Percentiles rank a stretch among this genome's conserved stretches.
These are phyloP conservation scores for Pantala flavescens DNA, from an alignment of 1,140 invertebrate genomes.

Conservation along the genomic window DNA sequence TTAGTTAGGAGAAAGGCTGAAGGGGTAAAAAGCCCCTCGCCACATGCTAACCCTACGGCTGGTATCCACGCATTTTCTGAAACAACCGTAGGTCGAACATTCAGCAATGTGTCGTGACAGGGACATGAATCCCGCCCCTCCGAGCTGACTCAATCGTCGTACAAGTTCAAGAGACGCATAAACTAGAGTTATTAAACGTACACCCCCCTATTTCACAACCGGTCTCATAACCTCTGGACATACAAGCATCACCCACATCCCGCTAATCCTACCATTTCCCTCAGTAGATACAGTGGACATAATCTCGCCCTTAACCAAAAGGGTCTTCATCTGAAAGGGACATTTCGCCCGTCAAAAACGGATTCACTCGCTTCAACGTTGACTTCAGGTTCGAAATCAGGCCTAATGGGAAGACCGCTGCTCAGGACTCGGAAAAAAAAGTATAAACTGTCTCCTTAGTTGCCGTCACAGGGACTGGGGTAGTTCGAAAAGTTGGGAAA, in stretches of 20 bases:
- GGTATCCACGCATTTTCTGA: constrained; percentile 74
- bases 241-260: not conserved
- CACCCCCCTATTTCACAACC: no score
- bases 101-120: not conserved
- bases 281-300: no score
- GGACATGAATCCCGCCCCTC: not conserved
- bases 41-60: constrained; percentile 75
- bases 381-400: not conserved
- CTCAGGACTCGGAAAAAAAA: not conserved
- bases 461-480: not conserved
- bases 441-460: not conserved
- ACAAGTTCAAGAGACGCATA: no score
- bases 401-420: not conserved
- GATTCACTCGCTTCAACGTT: not conserved
- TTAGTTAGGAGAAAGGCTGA: not conserved
- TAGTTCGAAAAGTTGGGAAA: no score
- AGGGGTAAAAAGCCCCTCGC: not conserved
- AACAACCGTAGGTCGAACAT: constrained; percentile 58
- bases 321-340: not conserved
- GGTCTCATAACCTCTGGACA: no score
- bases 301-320: not conserved
- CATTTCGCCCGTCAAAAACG: not conserved
- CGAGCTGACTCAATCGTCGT: not conserved
- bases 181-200: no score
- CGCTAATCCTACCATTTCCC: not conserved